Evolutionary conservation across 53 echinoderm and acorn worm species (phyloP), one percentile per base, ranked within the genome.

Genomic region (Henricia sp.): DNA sequence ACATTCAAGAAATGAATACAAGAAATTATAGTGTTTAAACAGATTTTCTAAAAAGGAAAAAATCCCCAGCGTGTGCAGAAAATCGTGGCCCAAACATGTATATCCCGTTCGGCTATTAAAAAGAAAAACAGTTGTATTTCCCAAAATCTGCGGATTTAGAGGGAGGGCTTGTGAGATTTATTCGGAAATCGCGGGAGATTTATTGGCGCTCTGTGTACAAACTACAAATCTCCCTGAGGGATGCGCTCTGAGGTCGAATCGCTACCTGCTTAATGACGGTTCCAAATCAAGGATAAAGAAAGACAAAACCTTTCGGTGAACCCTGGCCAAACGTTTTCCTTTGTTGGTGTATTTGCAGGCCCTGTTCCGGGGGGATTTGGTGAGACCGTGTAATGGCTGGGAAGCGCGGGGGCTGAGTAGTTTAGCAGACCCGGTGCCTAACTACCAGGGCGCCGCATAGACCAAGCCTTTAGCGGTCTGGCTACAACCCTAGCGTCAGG

Each of bases 311-410:
- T 78, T 50, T 10, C 44, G 10, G 36, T 80, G 80, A 80, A 80
- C 80, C 26, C 80, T 43, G 2, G 70, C 33, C 40, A 80, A 32
- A 78, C 64, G 80, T 80, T 24, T 62, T 60, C 80, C 50, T 80
- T 80, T 80, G 80, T 80, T 80, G 80, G 65, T 29, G 35, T 80
- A 80, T 80, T 80, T 80, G 34, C 17, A 35, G 62, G 63, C 46
- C 26, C 57, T 11, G 26, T 48, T 43, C 77, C 80, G 62, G 19
- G 24, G 80, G 48, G 80, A 80, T 57, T 62, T 42, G 44, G 48
- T 21, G n/a, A n/a, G n/a, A n/a, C 13, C 59, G 4, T 14, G 34
- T 42, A 20, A 6, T 53, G n/a, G 23, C 19, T 33, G 39, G 30
- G 16, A 9, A 63, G 48, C 26, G 46, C 62, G 25, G 34, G 46